Base-by-base conservation (phyloP, 2,797 vertebrate species). In the Danio jaintianensis region DNA sequence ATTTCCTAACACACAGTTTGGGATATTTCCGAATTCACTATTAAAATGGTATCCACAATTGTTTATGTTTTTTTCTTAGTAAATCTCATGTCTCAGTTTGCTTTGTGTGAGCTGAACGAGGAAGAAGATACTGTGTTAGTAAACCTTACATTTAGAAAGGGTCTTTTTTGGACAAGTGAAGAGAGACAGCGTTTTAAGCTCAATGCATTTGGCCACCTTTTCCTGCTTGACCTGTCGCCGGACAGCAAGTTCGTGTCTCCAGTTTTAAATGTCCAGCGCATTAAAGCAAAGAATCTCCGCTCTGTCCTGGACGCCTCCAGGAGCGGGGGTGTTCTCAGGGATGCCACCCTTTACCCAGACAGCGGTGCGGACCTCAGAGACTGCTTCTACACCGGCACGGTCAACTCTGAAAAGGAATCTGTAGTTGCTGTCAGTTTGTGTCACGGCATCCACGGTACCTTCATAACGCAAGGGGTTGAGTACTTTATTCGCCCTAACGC, bases 391-490 rank as follows among this genome's bases (percentile, higher is more conserved):
- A 91, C 96, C 0, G 97, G 97, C 6, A 91, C 82, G 0, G 96
- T 97, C 20, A 93, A 95, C n/a, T 71, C 83, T 0, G 93, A 90
- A 67, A 90, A 85, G 6, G 90, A 92, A n/a, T 95, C 95, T 0
- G 82, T 96, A 42, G 96, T 95, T 45, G 96, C 96, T 4, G 90
- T 99, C 84, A 98, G 95, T 85, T 84, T 97, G 84, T 98, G 97
- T 85, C 89, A 92, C 2, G 96, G 96, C 16, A 92, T 98, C 77
- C 89, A 91, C 5, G 97, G 95, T 79, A 94, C 95, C 38, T 99
- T 99, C 88, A 87, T 96, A 50, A 90, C 94, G 16, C 92, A 94
- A 16, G 95, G 95, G 48, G 91, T 90, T 22, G 94, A 96, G 79
- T 99, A 96, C 87, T 88, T 95, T 16, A 93, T 98, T 73, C 91